These are phyloP conservation scores for Drusus annulatus DNA, from an alignment of 1,140 invertebrate species.

Conservation along the genomic window DNA sequence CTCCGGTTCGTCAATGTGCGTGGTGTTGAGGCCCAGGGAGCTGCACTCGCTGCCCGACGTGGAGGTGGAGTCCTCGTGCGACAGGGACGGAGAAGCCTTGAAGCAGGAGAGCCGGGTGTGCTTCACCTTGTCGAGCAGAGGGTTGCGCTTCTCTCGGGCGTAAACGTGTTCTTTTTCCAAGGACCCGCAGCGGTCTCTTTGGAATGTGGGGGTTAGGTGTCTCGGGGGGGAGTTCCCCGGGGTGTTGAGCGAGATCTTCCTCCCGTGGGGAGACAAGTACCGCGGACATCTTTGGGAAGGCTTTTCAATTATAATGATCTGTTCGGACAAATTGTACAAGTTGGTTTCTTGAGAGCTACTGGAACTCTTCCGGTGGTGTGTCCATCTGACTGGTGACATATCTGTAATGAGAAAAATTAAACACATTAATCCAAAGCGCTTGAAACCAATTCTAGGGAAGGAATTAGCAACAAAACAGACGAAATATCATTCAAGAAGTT, in stretches of 20 bases:
- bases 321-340: slow-evolving; percentile 77
- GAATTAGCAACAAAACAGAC: no score
- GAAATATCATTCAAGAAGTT: no score
- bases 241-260: slow-evolving; percentile 68
- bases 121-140: slow-evolving; percentile 79
- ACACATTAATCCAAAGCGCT: not conserved
- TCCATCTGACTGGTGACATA: slow-evolving; percentile 77
- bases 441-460: no score
- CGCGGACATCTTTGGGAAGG: slow-evolving; percentile 67
- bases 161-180: slow-evolving; percentile 67
- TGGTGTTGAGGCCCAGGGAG: slow-evolving; percentile 67
- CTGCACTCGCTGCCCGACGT: slow-evolving; percentile 71
- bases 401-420: slow-evolving; percentile 70
- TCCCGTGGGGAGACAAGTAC: slow-evolving; percentile 63
- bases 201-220: slow-evolving; percentile 62
- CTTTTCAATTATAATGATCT: slow-evolving; percentile 73
- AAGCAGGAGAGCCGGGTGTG: slow-evolving; percentile 81
- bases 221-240: slow-evolving; percentile 65
- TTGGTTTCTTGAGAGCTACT: slow-evolving; percentile 79
- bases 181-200: slow-evolving; percentile 64
- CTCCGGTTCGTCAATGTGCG: slow-evolving; percentile 66
- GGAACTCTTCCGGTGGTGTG: slow-evolving; percentile 76
- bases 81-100: slow-evolving; percentile 69
- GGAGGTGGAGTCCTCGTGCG: slow-evolving; percentile 68
- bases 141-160: slow-evolving; percentile 77